Conservation (phyloP, 2,888 invertebrate species). For the Lysandra bellargus region DNA sequence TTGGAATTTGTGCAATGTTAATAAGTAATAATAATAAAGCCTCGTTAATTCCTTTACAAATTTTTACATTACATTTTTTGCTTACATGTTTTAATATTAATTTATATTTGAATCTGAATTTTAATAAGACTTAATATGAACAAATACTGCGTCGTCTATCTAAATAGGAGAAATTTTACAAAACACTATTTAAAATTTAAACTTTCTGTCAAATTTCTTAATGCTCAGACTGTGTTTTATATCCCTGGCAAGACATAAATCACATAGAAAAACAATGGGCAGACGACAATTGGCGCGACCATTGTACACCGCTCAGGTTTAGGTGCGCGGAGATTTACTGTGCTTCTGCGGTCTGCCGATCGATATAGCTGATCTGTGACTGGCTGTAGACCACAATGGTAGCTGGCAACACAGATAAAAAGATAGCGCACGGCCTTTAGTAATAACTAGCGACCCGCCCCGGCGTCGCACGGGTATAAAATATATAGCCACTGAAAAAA, state of each 20-base stretch:
- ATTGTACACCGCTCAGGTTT: slow-evolving; percentile 31
- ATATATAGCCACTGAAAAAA: no score
- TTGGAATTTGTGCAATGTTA: no score
- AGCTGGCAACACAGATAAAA: no score
- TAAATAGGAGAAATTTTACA: background rate
- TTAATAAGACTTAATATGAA: background rate
- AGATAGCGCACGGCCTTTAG: no score
- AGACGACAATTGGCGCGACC: slow-evolving; percentile 45
- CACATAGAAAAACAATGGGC: slow-evolving; percentile 48
- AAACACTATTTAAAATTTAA: background rate
- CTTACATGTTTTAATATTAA: no score
- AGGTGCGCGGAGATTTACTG: background rate
- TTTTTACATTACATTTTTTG: no score
- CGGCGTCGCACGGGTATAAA: no score
- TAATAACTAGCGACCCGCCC: no score
- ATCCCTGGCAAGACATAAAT: slow-evolving; percentile 48
- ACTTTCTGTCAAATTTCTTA: no score
- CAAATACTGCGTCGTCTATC: background rate
- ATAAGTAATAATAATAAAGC: no score
- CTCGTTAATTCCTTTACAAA: no score
- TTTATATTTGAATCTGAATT: no score
- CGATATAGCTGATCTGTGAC: background rate
- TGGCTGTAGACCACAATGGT: background rate
- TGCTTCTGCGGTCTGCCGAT: background rate
- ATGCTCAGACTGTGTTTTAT: slow-evolving; percentile 40